phyloP scores from a whole-genome alignment of 2,888 invertebrate genomes.

The Drosophila villosipedis region DNA sequence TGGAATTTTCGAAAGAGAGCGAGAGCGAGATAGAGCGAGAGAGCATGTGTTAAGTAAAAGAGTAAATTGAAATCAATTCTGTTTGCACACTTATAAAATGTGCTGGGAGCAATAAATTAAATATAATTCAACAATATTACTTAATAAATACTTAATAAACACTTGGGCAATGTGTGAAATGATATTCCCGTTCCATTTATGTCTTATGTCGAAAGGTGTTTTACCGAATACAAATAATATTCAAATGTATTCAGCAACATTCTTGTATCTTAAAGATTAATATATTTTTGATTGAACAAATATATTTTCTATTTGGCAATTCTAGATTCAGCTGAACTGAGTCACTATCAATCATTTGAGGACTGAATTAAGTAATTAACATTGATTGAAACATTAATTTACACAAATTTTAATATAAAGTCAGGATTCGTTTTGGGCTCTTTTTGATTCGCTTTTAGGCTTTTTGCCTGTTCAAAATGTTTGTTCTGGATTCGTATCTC shows the following conservation, averaged over 20 bases:
- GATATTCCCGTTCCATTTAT: not conserved
- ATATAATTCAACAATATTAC: not conserved
- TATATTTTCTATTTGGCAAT: not conserved
- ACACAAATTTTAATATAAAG: not conserved
- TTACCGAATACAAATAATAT: not conserved
- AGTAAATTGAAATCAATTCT: slow-evolving; percentile 17
- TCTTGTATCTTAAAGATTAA: accelerated
- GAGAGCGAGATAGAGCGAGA: not conserved
- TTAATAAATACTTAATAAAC: not conserved
- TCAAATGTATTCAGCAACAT: not conserved
- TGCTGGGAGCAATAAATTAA: not conserved
- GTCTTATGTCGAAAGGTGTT: not conserved
- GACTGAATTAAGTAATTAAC: not conserved
- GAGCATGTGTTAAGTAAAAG: not conserved
- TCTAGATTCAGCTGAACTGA: not conserved
- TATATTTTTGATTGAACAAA: not conserved
- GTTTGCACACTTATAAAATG: not conserved
- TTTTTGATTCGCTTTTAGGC: not conserved
- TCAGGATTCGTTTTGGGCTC: not conserved
- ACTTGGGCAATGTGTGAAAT: not conserved
- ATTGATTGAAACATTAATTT: not conserved
- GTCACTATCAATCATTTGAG: not conserved
- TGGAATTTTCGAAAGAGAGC: slow-evolving; percentile 12
- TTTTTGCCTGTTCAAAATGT: too few species aligned
- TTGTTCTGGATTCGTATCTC: too few species aligned